Evolutionary conservation across 2,888 invertebrate species (phyloP).

Genomic region (Ormyrus nitidulus): DNA sequence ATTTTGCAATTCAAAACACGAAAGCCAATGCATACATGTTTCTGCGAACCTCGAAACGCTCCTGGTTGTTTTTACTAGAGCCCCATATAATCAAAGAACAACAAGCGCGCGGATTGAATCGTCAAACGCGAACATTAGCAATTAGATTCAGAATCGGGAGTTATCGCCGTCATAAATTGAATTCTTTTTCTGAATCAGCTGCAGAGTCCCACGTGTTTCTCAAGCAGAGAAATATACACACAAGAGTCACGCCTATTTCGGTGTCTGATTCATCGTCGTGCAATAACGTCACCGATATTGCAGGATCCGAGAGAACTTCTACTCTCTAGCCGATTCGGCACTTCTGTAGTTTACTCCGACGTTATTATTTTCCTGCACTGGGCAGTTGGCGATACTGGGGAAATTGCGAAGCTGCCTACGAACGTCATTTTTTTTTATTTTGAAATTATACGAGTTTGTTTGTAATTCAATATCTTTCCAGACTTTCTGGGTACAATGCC

Average conservation of each 20-base stretch:
- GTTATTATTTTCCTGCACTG: constrained; percentile 27
- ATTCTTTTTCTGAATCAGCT: constrained; percentile 4
- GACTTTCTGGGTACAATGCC: no score
- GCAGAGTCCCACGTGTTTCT: constrained; percentile 13
- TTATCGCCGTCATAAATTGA: constrained; percentile 16
- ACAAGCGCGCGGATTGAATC: neutral
- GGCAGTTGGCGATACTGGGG: constrained; percentile 1
- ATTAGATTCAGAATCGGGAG: constrained; percentile 6
- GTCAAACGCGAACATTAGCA: neutral
- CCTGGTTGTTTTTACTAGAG: neutral
- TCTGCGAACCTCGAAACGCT: no score
- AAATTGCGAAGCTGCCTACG: no score
- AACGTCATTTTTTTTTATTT: no score
- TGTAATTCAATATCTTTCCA: no score
- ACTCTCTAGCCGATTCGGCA: neutral
- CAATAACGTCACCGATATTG: constrained; percentile 57
- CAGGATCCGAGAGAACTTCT: constrained; percentile 4
- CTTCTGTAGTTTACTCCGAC: constrained; percentile 32
- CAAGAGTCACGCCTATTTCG: constrained; percentile 54
- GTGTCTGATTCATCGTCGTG: constrained; percentile 55
- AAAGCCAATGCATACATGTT: no score
- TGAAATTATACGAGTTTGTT: no score
- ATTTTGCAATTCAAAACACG: no score
- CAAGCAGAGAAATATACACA: constrained; percentile 9
- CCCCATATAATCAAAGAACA: neutral